These are phyloP conservation scores for Dromaius novaehollandiae DNA, from an alignment of 2,113 vertebrate species.

Conservation along the genomic window DNA sequence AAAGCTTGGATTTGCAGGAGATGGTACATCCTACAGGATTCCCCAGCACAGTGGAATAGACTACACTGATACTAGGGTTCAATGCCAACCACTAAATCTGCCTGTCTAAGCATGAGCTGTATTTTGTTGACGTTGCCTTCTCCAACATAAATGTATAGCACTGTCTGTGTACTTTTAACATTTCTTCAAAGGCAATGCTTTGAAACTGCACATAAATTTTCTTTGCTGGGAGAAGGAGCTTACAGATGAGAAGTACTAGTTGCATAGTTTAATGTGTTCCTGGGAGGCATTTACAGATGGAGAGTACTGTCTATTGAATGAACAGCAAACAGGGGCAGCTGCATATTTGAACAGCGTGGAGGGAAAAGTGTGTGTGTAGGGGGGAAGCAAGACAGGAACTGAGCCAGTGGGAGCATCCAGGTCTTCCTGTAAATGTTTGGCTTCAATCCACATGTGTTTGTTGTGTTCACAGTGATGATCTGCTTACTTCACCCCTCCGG, in stretches of 20 bases:
- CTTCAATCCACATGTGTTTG: neutral
- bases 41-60: fast-evolving
- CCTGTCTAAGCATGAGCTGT: neutral
- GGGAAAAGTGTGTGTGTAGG: neutral
- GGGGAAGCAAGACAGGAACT: neutral
- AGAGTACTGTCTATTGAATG: neutral
- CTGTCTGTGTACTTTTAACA: neutral
- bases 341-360: neutral
- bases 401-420: neutral
- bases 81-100: neutral
- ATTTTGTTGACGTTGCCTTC: neutral
- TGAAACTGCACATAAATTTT: neutral
- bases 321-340: neutral
- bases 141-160: fast-evolving
- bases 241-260: neutral
- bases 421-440: neutral
- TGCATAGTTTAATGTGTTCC: neutral
- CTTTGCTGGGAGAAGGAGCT: neutral
- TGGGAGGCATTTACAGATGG: neutral
- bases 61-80: neutral
- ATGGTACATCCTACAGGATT: fast-evolving
- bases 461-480: neutral
- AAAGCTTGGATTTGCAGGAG: neutral
- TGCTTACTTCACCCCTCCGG: neutral
- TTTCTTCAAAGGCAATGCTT: neutral